Evolutionary conservation across 1,140 invertebrate species (phyloP).

Genomic region (Arion vulgaris): DNA sequence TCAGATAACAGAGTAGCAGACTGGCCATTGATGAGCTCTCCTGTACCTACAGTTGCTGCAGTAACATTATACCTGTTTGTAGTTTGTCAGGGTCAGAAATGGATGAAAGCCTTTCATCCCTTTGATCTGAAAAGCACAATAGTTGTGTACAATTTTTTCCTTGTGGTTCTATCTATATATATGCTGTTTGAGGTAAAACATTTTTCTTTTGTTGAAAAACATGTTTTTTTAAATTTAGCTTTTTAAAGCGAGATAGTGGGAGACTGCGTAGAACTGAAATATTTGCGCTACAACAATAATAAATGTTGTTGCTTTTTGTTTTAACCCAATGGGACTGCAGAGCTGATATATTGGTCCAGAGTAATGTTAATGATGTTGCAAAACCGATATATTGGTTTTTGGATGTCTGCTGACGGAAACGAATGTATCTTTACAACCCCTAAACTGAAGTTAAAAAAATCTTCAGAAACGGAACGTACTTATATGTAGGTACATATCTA

Average conservation of each 20-base stretch:
- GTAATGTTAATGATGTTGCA: no score
- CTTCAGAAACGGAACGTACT: no score
- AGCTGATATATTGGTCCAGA: no score
- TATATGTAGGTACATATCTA: no score
- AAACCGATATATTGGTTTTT: no score
- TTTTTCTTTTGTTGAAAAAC: not conserved
- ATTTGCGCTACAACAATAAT: no score
- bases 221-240: not conserved
- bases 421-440: no score
- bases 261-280: no score
- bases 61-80: constrained; percentile 69
- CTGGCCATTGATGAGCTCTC: constrained; percentile 73
- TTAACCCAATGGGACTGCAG: no score
- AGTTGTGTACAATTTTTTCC: constrained; percentile 87
- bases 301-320: no score
- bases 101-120: constrained; percentile 90
- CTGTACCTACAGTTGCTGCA: constrained; percentile 69
- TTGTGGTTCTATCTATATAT: constrained; percentile 88
- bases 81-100: constrained; percentile 79
- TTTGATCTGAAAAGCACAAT: constrained; percentile 85
- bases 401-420: no score
- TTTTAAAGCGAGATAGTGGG: not conserved
- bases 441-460: no score
- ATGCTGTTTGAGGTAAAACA: constrained; percentile 73
- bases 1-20: constrained; percentile 72